Evolutionary conservation across 1,140 invertebrate species (phyloP), one percentile per base, ranked within the genome.

Genomic region (Bombus breviceps): DNA sequence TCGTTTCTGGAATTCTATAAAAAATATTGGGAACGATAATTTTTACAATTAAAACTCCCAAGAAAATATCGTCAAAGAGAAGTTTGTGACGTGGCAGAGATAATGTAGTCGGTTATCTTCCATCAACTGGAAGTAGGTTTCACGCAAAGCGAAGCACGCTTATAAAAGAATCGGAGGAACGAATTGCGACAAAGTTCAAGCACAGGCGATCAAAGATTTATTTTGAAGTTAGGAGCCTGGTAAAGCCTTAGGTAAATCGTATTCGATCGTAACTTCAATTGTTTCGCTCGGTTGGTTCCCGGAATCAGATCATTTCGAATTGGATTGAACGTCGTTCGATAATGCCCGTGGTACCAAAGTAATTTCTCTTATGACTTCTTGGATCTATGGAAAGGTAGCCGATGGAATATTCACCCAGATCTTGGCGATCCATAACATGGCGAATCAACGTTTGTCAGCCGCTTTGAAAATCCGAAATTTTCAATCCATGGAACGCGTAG

Each of bases 391-490:
- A 39, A 9, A 1, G 12, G 64, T 39, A 34, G 15, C 15, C 41
- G 28, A n/a, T 4, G 22, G 32, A 62, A 43, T 68, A 69, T 80
- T 85, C 53, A 28, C 18, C 13, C 12, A 4, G 18, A 41, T 62
- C 47, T 59, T 41, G 32, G 6, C 64, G 74, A 78, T 57, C 43
- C 22, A 28, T 69, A 78, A 83, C 47, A n/a, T 28, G 22, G 18
- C 32, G 57, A 72, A 79, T 77, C 81, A 64, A 53, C 77, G 76
- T 79, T 85, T 73, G 76, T 80, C 83, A 80, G 83, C 10, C 77
- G 68, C 68, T 85, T 73, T 53, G 76, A 85, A 34, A 77, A 62
- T n/a, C 15, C 53, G 28, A 85, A 77, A 73, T 73, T 47, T 80
- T 80, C 76, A 72, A 85, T 85, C 57, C 83, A 68, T 25, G 83